These are phyloP conservation scores for Papilio polytes DNA, from an alignment of 1,140 invertebrate species.

Conservation along the genomic window DNA sequence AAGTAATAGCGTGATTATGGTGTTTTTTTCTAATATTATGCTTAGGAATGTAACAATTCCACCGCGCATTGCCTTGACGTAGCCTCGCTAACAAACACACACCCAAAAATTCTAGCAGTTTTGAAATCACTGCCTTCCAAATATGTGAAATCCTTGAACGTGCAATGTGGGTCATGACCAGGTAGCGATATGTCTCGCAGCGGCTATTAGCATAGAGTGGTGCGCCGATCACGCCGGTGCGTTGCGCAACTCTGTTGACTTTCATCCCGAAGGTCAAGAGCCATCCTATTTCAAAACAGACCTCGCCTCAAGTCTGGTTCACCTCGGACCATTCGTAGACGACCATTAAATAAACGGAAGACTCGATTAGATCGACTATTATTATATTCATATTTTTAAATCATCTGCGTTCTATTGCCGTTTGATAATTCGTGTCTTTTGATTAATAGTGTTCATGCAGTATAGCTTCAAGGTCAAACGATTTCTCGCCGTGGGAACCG, in stretches of 20 bases:
- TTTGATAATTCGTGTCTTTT: neutral
- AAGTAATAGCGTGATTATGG: slow-evolving; percentile 22
- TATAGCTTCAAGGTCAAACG: slow-evolving; percentile 66
- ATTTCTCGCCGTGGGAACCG: slow-evolving; percentile 78
- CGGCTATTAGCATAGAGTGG: slow-evolving; percentile 79
- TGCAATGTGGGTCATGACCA: slow-evolving; percentile 81
- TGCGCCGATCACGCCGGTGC: slow-evolving; percentile 65
- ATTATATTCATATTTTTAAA: slow-evolving; percentile 35
- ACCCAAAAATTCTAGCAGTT: slow-evolving; percentile 77
- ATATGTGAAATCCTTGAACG: slow-evolving; percentile 83
- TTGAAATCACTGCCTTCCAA: slow-evolving; percentile 81
- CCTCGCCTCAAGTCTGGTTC: slow-evolving; percentile 77
- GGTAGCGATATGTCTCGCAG: slow-evolving; percentile 75
- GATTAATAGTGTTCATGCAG: slow-evolving; percentile 6
- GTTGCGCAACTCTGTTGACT: slow-evolving; percentile 82
- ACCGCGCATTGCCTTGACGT: slow-evolving; percentile 51
- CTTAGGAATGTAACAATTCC: slow-evolving; percentile 20
- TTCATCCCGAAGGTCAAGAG: slow-evolving; percentile 83
- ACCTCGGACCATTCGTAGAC: slow-evolving; percentile 69
- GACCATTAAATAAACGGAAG: slow-evolving; percentile 73
- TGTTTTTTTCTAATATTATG: slow-evolving; percentile 1
- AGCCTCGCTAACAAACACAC: slow-evolving; percentile 70
- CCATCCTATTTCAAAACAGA: slow-evolving; percentile 83
- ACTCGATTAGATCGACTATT: slow-evolving; percentile 60
- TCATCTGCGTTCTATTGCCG: slow-evolving; percentile 30